Evolutionary conservation across 2,113 vertebrate species (phyloP).

Genomic region (Neolamprologus caudopunctatus): DNA sequence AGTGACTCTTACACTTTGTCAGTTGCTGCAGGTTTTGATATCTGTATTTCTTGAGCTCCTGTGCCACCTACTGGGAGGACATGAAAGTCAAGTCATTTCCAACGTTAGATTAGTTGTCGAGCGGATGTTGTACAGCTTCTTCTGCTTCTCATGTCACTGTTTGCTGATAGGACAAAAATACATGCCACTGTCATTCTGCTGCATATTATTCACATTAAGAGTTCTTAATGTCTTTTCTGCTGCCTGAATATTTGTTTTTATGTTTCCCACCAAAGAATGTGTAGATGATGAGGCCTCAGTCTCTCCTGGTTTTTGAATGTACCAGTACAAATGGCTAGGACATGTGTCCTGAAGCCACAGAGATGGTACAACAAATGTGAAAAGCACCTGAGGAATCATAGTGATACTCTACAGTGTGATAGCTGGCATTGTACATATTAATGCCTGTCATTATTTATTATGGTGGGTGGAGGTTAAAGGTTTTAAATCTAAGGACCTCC

Average conservation of each 20-base stretch:
- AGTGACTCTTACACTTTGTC: background rate
- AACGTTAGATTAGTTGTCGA: background rate
- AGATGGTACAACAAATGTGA: background rate
- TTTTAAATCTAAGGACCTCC: background rate
- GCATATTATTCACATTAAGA: slow-evolving; percentile 8
- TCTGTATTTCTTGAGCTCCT: background rate
- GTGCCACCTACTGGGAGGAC: slow-evolving; percentile 30
- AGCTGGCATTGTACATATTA: background rate
- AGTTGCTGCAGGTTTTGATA: background rate
- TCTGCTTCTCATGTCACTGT: background rate
- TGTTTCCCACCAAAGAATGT: background rate
- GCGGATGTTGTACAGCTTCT: accelerated
- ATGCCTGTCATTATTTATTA: background rate
- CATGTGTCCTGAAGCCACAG: background rate
- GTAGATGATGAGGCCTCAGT: background rate
- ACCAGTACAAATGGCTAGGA: slow-evolving; percentile 23
- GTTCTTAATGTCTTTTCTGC: background rate
- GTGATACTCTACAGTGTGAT: background rate
- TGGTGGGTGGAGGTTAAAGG: background rate
- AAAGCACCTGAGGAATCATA: background rate
- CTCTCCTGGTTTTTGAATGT: slow-evolving; percentile 10
- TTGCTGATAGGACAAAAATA: background rate
- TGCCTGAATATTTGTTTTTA: slow-evolving; percentile 10
- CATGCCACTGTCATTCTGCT: background rate
- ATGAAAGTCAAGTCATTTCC: background rate